A percentile compares a stretch with the other conserved stretches of the same genome.
These are phyloP conservation scores for Schizopygopsis malacanthus DNA, from an alignment of 2,797 vertebrate species.

Conservation along the genomic window DNA sequence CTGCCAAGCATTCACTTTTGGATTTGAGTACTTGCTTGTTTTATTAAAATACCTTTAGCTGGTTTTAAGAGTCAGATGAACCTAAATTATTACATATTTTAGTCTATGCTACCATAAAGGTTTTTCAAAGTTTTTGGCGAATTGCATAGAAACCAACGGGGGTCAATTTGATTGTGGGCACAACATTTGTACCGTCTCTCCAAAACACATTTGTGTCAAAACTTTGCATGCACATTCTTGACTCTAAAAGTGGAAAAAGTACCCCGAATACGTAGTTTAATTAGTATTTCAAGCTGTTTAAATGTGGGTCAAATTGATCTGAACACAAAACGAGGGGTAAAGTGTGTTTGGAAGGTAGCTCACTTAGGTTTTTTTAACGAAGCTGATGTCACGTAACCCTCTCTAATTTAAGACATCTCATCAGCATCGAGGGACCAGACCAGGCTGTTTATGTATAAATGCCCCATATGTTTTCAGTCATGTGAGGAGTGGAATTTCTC, in stretches of 20 bases:
- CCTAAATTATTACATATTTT: not conserved
- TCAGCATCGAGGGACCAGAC: not conserved
- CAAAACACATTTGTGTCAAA: not conserved
- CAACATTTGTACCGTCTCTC: not conserved
- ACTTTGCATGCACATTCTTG: not conserved
- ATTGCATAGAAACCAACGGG: not conserved
- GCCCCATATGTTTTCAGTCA: slow-evolving; percentile 14
- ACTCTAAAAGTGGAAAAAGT: not conserved
- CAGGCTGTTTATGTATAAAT: slow-evolving; percentile 27
- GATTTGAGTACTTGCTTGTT: not conserved
- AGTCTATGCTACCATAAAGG: not conserved
- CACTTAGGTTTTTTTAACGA: not conserved
- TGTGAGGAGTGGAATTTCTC: slow-evolving; percentile 21
- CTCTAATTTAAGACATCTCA: slow-evolving; percentile 17
- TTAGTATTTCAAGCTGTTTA: not conserved
- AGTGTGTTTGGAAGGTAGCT: not conserved
- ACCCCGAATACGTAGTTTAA: not conserved
- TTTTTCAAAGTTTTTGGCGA: not conserved
- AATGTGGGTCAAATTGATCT: not conserved
- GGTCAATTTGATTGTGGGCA: not conserved
- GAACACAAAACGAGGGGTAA: not conserved
- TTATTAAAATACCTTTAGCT: not conserved
- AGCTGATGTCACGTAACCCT: not conserved
- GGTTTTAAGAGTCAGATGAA: not conserved
- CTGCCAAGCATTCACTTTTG: not conserved